Evolutionary conservation across 2,888 invertebrate genomes (phyloP).

Genomic region (Pyralis farinalis): DNA sequence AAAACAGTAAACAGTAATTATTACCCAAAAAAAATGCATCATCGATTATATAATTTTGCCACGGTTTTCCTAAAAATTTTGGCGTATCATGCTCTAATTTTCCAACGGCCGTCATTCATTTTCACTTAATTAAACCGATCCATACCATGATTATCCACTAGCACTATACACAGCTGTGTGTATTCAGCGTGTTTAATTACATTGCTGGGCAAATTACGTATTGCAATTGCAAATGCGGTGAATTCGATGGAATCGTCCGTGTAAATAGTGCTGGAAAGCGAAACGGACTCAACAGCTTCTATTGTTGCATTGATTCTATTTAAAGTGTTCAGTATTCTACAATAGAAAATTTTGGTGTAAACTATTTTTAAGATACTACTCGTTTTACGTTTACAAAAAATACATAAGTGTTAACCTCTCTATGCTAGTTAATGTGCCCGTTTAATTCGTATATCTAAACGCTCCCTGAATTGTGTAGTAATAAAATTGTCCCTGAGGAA

Average conservation of each 20-base stretch:
- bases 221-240: background rate
- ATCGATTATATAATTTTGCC: too few species aligned
- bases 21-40: too few species aligned
- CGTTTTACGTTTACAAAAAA: too few species aligned
- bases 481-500: conserved; percentile 14
- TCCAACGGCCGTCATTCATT: background rate
- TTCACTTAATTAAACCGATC: background rate
- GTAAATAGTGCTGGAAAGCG: background rate
- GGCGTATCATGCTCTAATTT: too few species aligned
- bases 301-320: background rate
- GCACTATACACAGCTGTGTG: background rate
- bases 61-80: background rate
- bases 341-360: too few species aligned
- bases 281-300: background rate
- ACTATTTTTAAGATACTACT: too few species aligned
- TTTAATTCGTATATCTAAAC: conserved; percentile 9
- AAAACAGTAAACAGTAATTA: too few species aligned
- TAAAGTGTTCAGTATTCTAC: too few species aligned
- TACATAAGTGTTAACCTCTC: too few species aligned
- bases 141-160: background rate
- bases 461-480: conserved; percentile 8
- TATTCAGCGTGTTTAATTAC: background rate
- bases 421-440: conserved; percentile 3
- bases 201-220: background rate
- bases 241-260: background rate